Percentiles rank a stretch among this genome's conserved stretches.
Conservation (phyloP, 2,113 vertebrate genomes). For the Epinephelus moara region DNA sequence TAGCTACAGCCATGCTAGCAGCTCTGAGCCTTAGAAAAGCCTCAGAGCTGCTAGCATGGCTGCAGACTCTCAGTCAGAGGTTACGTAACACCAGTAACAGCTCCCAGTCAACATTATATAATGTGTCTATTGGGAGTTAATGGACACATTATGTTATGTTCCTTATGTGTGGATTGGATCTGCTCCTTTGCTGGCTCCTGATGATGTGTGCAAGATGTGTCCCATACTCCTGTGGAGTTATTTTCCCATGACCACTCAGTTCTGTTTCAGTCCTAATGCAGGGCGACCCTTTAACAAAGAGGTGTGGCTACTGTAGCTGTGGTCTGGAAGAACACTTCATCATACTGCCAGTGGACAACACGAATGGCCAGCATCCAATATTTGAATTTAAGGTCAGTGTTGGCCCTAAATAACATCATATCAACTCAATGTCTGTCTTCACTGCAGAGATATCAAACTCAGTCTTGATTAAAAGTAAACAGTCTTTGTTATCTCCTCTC, state of each 20-base stretch:
- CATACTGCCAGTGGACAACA: not conserved
- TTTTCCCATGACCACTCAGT: not conserved
- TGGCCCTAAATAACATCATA: not conserved
- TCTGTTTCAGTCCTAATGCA: not conserved
- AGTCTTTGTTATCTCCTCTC: not conserved
- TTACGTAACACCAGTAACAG: not conserved
- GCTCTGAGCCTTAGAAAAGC: not conserved
- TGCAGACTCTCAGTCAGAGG: no score
- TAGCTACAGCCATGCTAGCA: not conserved
- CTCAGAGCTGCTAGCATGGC: not conserved
- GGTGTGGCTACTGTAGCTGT: no score
- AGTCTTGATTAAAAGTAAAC: slow-evolving; percentile 15
- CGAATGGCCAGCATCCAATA: not conserved
- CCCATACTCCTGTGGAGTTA: not conserved
- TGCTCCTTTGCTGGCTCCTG: not conserved
- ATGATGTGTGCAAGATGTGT: not conserved
- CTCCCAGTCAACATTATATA: not conserved
- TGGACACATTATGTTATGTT: not conserved
- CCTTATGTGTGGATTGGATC: not conserved
- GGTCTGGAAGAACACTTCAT: not conserved
- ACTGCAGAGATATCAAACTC: slow-evolving; percentile 4
- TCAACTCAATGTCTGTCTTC: not conserved
- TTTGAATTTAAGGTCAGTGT: not conserved
- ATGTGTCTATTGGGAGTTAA: not conserved
- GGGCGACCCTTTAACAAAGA: not conserved